Conservation (phyloP, 2,797 vertebrate genomes). For the Spinibarbus caldwelli region DNA sequence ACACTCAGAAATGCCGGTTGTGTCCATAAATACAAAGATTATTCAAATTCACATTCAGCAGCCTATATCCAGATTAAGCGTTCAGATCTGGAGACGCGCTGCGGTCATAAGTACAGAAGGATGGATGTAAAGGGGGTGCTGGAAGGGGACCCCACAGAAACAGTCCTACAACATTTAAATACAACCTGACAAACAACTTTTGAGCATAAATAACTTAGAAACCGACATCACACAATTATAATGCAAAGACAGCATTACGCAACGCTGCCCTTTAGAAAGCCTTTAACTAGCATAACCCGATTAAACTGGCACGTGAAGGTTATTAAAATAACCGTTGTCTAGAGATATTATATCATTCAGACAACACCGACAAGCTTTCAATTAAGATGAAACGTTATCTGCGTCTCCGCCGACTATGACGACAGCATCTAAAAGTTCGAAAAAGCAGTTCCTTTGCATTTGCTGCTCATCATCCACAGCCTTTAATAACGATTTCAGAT, state of each 20-base stretch:
- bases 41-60: not conserved
- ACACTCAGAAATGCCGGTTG: not conserved
- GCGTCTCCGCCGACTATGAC: not conserved
- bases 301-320: conserved; percentile 74
- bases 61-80: not conserved
- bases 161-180: not conserved
- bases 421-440: not conserved
- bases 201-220: not conserved
- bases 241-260: not conserved
- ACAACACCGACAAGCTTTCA: not conserved
- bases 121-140: not conserved
- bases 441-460: not conserved
- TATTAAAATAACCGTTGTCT: conserved; percentile 63
- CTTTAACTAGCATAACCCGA: conserved; percentile 70
- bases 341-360: conserved; percentile 4
- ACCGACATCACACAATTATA: not conserved
- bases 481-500: not conserved
- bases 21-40: not conserved
- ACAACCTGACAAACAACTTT: not conserved
- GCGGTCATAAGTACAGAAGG: not conserved
- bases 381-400: not conserved
- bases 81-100: not conserved
- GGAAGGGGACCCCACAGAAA: not conserved
- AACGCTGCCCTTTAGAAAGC: conserved; percentile 48
- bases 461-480: not conserved